A percentile compares a stretch with the other conserved stretches of the same genome.
phyloP scores from a whole-genome alignment of 2,113 vertebrate species.

The Gymnobelideus leadbeateri region DNA sequence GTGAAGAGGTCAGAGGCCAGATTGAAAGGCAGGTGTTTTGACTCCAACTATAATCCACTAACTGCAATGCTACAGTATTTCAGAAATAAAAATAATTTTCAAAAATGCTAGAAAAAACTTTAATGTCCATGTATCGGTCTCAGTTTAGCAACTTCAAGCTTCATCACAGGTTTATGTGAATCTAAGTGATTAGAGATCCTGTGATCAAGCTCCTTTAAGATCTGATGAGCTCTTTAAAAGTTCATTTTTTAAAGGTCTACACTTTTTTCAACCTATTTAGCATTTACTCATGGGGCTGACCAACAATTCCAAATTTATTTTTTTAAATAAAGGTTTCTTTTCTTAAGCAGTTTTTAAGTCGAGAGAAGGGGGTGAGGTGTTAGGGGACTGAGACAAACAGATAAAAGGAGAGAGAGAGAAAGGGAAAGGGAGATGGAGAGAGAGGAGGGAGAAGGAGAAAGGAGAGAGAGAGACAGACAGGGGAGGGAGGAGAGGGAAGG shows the following conservation, averaged over 20 bases:
- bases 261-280: slow-evolving; percentile 27
- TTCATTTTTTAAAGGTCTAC: slow-evolving; percentile 39
- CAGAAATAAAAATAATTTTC: not conserved
- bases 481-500: too few relatives aligned
- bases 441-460: too few relatives aligned
- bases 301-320: slow-evolving; percentile 50
- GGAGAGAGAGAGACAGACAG: too few relatives aligned
- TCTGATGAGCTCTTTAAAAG: not conserved
- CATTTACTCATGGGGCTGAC: slow-evolving; percentile 7
- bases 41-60: not conserved
- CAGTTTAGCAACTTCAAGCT: slow-evolving; percentile 3
- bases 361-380: not conserved
- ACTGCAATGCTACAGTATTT: not conserved
- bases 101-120: slow-evolving; percentile 8
- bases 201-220: slow-evolving; percentile 35
- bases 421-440: not conserved
- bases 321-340: slow-evolving; percentile 60
- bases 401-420: not conserved
- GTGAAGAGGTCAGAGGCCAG: not conserved
- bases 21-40: not conserved
- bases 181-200: not conserved
- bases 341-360: slow-evolving; percentile 44
- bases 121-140: not conserved
- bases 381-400: not conserved
- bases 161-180: not conserved